Percentiles rank a stretch among this genome's conserved stretches.
Evolutionary conservation across 2,797 vertebrate species (phyloP).

Genomic region (Danio albolineatus): DNA sequence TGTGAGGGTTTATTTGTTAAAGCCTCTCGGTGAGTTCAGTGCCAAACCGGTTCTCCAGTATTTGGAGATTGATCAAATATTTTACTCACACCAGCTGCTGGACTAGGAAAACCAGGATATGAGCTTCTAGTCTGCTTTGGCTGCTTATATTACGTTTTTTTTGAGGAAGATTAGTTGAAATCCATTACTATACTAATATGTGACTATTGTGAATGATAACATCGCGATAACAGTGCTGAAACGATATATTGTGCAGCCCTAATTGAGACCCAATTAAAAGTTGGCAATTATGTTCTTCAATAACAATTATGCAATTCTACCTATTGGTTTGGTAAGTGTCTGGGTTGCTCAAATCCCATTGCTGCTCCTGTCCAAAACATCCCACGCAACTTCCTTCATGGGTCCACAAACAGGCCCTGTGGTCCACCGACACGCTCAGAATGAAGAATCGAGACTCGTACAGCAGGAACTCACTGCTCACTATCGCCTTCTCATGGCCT

Average conservation of each 20-base stretch:
- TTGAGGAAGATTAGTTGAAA: neutral
- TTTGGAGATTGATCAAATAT: slow-evolving; percentile 2
- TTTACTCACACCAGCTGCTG: slow-evolving; percentile 11
- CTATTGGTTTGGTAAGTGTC: slow-evolving; percentile 53
- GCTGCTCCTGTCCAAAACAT: slow-evolving; percentile 66
- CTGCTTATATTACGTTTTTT: neutral
- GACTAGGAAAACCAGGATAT: slow-evolving; percentile 16
- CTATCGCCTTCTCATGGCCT: slow-evolving; percentile 59
- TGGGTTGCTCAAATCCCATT: slow-evolving; percentile 66
- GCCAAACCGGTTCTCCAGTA: slow-evolving; percentile 15
- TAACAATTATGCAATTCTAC: neutral
- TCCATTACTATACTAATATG: no score
- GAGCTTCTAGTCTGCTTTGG: neutral
- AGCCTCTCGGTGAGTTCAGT: slow-evolving; percentile 23
- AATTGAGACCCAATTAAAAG: neutral
- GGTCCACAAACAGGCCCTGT: slow-evolving; percentile 69
- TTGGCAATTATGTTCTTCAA: neutral
- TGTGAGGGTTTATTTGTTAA: slow-evolving; percentile 28
- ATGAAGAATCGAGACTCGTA: slow-evolving; percentile 60
- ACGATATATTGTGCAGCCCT: no score
- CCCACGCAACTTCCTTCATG: slow-evolving; percentile 63
- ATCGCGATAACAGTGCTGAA: no score
- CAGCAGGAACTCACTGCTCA: slow-evolving; percentile 65
- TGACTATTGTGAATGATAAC: no score
- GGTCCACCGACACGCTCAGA: slow-evolving; percentile 65